phyloP scores from a whole-genome alignment of 2,797 vertebrate species.

The Scarus forsteni region DNA sequence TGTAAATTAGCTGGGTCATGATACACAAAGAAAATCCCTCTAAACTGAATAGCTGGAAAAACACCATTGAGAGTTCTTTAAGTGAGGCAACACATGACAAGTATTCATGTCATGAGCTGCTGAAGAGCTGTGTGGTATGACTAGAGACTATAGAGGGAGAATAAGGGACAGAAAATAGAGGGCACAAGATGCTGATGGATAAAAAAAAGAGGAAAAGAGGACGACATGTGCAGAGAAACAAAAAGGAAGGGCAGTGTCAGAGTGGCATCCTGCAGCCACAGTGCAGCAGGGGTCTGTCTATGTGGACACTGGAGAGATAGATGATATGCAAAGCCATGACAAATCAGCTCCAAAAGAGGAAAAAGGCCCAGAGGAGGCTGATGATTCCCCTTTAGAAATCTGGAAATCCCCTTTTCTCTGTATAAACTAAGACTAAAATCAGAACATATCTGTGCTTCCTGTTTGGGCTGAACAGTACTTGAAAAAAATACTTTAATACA shows the following conservation, averaged over 20 bases:
- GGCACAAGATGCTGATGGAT: background rate
- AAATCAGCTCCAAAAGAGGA: constrained; percentile 27
- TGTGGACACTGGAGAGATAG: constrained; percentile 29
- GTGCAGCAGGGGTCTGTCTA: constrained; percentile 20
- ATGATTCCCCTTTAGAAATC: constrained; percentile 22
- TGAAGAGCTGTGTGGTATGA: background rate
- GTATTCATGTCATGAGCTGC: background rate
- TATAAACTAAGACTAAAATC: constrained; percentile 7
- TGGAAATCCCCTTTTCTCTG: constrained; percentile 45
- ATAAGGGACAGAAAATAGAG: background rate
- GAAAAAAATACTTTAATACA: no score
- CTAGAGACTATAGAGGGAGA: constrained; percentile 1
- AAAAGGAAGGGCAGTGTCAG: constrained; percentile 43
- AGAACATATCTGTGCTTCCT: constrained; percentile 20
- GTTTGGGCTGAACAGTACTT: background rate
- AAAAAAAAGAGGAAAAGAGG: constrained; percentile 2
- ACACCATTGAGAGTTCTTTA: constrained; percentile 30
- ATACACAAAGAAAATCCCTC: constrained; percentile 20
- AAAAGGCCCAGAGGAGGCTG: constrained; percentile 5
- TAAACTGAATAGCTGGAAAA: constrained; percentile 12
- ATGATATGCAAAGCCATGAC: constrained; percentile 20
- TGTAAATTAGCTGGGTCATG: constrained; percentile 2
- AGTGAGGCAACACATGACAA: constrained; percentile 39
- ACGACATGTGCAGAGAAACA: constrained; percentile 12
- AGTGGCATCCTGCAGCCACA: constrained; percentile 59